These are phyloP conservation scores for Drosophila aff. DNA, from an alignment of 1,140 invertebrate genomes.

Conservation along the genomic window DNA sequence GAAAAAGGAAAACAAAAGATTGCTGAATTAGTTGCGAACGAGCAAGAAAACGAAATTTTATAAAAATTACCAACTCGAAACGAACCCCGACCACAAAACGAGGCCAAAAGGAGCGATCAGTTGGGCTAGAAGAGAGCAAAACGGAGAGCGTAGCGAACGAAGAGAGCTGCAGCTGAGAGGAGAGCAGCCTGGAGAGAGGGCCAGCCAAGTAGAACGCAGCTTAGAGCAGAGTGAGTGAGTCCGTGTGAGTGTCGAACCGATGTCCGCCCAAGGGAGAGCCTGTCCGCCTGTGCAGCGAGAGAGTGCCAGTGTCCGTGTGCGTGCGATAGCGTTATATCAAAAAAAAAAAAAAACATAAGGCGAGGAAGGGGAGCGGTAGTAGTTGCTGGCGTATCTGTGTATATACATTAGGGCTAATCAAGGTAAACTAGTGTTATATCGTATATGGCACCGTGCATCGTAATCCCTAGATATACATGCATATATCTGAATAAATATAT, in stretches of 20 bases:
- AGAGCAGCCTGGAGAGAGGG: background rate
- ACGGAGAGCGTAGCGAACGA: background rate
- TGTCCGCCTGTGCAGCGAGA: background rate
- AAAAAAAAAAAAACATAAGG: constrained; percentile 1
- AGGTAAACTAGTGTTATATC: constrained; percentile 63
- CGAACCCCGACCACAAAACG: constrained; percentile 44
- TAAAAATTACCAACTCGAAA: constrained; percentile 48
- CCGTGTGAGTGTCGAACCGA: constrained; percentile 9
- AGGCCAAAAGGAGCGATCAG: constrained; percentile 41
- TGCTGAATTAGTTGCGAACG: constrained; percentile 79
- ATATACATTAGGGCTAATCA: constrained; percentile 62
- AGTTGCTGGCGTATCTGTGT: constrained; percentile 43
- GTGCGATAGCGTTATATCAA: constrained; percentile 51
- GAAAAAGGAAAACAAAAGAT: constrained; percentile 54
- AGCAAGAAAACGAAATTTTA: constrained; percentile 64
- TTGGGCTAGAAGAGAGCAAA: constrained; percentile 9
- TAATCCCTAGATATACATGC: constrained; percentile 42
- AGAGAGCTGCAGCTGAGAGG: background rate
- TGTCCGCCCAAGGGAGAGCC: background rate
- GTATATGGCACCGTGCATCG: constrained; percentile 51
- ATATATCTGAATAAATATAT: constrained; percentile 16
- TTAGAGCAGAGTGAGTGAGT: constrained; percentile 43
- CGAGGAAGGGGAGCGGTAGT: background rate
- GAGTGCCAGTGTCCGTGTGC: constrained; percentile 12
- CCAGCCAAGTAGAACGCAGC: constrained; percentile 40